Conservation (phyloP, 2,113 vertebrate genomes). For the Ia io region DNA sequence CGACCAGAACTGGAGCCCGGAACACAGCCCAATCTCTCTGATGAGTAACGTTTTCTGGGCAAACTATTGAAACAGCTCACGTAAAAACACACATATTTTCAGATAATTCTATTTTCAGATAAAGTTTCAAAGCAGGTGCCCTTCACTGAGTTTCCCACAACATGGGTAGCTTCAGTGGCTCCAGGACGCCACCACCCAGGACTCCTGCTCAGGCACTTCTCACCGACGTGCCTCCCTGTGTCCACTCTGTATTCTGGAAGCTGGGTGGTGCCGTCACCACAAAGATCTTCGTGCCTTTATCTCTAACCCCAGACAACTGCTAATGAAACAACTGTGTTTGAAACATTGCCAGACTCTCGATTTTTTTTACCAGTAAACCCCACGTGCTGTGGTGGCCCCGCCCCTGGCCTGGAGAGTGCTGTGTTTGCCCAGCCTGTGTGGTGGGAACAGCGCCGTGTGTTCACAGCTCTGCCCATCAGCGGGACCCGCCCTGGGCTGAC, state of each 20-base stretch:
- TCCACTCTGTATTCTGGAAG: accelerated
- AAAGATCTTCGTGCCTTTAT: accelerated
- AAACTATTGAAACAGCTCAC: neutral
- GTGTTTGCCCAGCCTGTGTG: neutral
- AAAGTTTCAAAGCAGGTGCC: too few relatives aligned
- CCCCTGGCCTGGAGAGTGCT: accelerated
- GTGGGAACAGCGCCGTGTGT: accelerated
- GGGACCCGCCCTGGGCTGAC: accelerated
- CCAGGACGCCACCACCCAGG: accelerated
- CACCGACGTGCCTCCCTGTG: accelerated
- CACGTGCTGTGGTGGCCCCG: neutral
- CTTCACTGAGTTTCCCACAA: accelerated
- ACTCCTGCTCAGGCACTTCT: accelerated
- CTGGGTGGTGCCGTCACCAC: accelerated
- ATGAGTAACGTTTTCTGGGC: too few relatives aligned
- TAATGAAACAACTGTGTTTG: accelerated
- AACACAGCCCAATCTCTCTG: accelerated
- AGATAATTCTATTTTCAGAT: accelerated
- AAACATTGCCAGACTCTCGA: too few relatives aligned
- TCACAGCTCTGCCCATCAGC: neutral
- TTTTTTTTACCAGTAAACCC: neutral
- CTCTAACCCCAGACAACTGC: neutral
- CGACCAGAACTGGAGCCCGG: accelerated
- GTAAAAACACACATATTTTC: neutral
- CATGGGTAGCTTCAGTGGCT: accelerated